phyloP scores from a whole-genome alignment of 2,113 vertebrate genomes.

The Ginglymostoma cirratum region DNA sequence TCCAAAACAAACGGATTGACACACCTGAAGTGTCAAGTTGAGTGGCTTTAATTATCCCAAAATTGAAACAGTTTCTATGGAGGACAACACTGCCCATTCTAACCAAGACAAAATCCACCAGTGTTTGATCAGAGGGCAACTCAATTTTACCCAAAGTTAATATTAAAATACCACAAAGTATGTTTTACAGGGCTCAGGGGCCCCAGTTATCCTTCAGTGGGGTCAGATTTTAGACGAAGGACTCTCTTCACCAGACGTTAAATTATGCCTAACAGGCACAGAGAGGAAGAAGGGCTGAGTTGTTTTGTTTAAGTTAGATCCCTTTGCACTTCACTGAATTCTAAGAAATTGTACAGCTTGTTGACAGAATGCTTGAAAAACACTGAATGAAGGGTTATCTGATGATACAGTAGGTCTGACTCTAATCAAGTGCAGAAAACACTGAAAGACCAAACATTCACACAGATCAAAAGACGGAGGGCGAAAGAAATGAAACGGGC shows the following conservation, averaged over 20 bases:
- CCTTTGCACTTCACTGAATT: not conserved
- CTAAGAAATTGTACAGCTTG: not conserved
- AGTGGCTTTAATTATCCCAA: not conserved
- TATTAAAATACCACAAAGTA: not conserved
- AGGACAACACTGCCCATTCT: not conserved
- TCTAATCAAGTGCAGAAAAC: not conserved
- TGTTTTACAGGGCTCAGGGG: not conserved
- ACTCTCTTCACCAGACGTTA: not conserved
- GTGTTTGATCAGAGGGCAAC: not conserved
- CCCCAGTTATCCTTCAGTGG: no score
- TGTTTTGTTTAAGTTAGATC: not conserved
- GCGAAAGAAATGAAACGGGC: not conserved
- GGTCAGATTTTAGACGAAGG: not conserved
- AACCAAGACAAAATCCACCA: not conserved
- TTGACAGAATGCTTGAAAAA: not conserved
- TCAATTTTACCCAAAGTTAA: not conserved
- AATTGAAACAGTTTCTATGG: not conserved
- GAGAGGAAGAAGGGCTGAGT: not conserved
- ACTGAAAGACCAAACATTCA: not conserved
- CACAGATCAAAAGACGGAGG: not conserved
- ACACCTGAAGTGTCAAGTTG: not conserved
- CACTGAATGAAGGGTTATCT: not conserved
- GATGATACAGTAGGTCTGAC: not conserved
- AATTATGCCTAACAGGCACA: not conserved
- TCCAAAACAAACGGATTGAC: not conserved